Evolutionary conservation across 2,888 invertebrate genomes (phyloP), one percentile per base, ranked within the genome.

Genomic region (Caenorhabditis japonica): DNA sequence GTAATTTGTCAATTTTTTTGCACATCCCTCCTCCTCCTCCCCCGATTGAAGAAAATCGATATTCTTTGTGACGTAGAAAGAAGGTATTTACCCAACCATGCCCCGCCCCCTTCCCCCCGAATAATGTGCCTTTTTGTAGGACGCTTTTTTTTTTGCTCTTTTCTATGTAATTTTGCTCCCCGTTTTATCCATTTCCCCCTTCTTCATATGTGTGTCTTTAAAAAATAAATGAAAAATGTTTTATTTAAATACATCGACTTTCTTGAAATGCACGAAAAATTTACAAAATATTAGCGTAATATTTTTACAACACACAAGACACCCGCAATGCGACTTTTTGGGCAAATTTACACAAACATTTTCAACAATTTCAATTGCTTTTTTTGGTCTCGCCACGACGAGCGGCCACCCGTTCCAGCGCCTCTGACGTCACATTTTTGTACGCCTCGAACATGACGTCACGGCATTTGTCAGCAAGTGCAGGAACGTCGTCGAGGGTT

Each of bases 401-500:
- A 1, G 30, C 34, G n/a, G 55, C 71, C 39, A 62, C 76, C n/a
- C 55, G 34, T 21, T 66, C 47, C 25, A 52, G 39, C 2, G 76
- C 81, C 60, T 83, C 81, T 4, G 46, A 58, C 3, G 75, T 77
- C 21, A 79, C 72, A 51, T 58, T 59, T 21, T 76, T 70, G 53
- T 73, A 79, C 4, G 74, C 80, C 12, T 47, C 47, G 19, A 82
- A 46, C 84, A 83, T 83, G 5, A 70, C 21, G 46, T 69, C 58
- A 17, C 82, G 66, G 4, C 76, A 70, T 23, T 69, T 58, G n/a
- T 81, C 79, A 0, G 77, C 46, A 21, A 84, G 66, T 21, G 72
- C 59, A 3, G 69, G 46, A n/a, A 82, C 82, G 59, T 82, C 82
- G 13, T 83, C 82, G 8, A 71, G 23, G 10, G 81, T 77, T 21